Percentiles rank a stretch among this genome's conserved stretches.
Conservation (phyloP, 2,797 vertebrate species). For the Hyperoplus lanceolatus region DNA sequence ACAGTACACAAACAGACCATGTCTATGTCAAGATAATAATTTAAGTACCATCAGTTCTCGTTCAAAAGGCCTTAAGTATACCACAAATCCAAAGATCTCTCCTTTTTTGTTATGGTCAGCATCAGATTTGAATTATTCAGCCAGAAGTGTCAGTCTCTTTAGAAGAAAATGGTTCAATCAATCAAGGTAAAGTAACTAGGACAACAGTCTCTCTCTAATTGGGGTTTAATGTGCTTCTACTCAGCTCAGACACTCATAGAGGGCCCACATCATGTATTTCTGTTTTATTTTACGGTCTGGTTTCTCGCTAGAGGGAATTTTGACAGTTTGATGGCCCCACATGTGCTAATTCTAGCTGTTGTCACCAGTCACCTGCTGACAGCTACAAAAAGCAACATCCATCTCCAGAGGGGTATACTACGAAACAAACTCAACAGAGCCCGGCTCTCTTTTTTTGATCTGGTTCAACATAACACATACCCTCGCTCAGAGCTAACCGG, state of each 20-base stretch:
- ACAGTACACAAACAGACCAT: background rate
- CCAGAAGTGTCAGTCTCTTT: background rate
- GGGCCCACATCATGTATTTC: background rate
- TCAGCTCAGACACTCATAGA: background rate
- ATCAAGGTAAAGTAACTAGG: background rate
- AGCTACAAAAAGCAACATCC: slow-evolving; percentile 18
- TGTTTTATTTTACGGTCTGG: background rate
- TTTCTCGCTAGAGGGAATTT: background rate
- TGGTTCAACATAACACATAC: too few relatives aligned
- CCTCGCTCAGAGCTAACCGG: too few relatives aligned
- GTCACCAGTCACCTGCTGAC: slow-evolving; percentile 27
- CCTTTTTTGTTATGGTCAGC: background rate
- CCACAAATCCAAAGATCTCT: background rate
- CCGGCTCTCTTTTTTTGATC: too few relatives aligned
- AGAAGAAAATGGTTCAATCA: background rate
- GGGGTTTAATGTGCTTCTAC: too few relatives aligned
- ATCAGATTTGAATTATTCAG: background rate
- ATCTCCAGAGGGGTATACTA: too few relatives aligned
- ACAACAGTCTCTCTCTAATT: background rate
- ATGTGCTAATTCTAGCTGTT: slow-evolving; percentile 3
- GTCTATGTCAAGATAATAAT: background rate
- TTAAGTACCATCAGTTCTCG: background rate
- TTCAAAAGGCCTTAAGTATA: background rate
- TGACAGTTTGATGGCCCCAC: slow-evolving; percentile 1
- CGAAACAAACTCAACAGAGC: too few relatives aligned